These are phyloP conservation scores for Glyptemys insculpta DNA, from an alignment of 2,797 vertebrate species.

Conservation along the genomic window DNA sequence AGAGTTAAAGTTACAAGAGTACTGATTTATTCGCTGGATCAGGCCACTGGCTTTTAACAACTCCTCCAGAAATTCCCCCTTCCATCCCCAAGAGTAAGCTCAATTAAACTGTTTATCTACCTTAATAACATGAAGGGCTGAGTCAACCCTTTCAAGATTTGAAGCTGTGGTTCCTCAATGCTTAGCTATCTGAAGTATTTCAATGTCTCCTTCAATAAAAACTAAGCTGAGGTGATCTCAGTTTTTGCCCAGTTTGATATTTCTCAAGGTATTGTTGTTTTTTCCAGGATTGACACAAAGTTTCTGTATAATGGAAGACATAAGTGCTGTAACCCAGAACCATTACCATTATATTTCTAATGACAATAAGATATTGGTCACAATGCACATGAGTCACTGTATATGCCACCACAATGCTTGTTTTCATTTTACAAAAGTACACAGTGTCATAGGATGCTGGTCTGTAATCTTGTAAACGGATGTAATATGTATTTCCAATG, in stretches of 20 bases:
- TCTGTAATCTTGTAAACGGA: background rate
- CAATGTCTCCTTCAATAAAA: constrained; percentile 70
- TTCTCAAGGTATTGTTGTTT: constrained; percentile 53
- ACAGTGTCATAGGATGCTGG: background rate
- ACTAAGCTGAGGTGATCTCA: constrained; percentile 44
- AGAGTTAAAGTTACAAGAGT: background rate
- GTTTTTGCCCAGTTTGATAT: constrained; percentile 51
- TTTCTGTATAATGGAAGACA: background rate
- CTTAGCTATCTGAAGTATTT: constrained; percentile 56
- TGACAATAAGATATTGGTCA: constrained; percentile 10
- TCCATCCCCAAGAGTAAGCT: constrained; percentile 22
- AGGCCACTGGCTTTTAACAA: background rate
- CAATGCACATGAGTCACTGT: background rate
- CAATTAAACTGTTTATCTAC: constrained; percentile 59
- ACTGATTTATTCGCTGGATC: background rate
- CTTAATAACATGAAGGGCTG: constrained; percentile 27
- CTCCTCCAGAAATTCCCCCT: constrained; percentile 9
- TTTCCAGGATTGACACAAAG: constrained; percentile 1
- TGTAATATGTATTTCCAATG: background rate
- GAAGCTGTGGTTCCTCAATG: constrained; percentile 23
- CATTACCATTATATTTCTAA: constrained; percentile 14
- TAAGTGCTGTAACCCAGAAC: background rate
- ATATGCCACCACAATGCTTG: background rate
- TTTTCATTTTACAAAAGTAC: background rate
- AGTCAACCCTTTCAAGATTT: constrained; percentile 16